These are phyloP conservation scores for Actias luna DNA, from an alignment of 2,888 invertebrate species.

Conservation along the genomic window DNA sequence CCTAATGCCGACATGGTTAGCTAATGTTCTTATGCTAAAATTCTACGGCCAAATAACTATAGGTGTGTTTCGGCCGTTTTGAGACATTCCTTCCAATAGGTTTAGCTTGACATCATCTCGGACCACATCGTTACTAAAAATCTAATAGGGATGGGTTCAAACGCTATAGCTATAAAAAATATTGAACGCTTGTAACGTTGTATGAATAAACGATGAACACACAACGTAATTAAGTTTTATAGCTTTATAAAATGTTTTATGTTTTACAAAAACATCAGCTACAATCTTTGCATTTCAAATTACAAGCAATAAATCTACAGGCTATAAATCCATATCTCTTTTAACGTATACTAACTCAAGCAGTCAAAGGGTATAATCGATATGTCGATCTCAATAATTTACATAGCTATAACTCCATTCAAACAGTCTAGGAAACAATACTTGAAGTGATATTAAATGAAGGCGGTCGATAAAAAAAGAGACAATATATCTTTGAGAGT, in stretches of 20 bases:
- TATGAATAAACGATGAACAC: not conserved
- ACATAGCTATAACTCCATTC: not conserved
- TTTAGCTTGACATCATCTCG: no score
- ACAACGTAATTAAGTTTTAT: not conserved
- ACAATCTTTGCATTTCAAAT: not conserved
- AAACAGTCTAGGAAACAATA: not conserved
- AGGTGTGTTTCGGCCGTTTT: no score
- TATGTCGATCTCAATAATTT: not conserved
- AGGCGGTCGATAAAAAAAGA: not conserved
- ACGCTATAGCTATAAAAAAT: no score
- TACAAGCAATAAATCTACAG: not conserved
- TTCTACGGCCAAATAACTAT: no score
- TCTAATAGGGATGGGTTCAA: no score
- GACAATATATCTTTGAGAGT: slow-evolving; percentile 10
- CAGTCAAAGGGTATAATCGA: not conserved
- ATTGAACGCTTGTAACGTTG: no score
- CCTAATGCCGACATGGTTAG: no score
- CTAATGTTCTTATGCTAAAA: no score
- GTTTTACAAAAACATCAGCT: not conserved
- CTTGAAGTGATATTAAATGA: not conserved
- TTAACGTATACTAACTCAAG: not conserved
- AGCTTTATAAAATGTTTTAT: no score
- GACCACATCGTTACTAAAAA: no score
- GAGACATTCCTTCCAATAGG: no score
- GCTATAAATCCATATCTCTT: not conserved